Percentiles rank a stretch among this genome's conserved stretches.
These are phyloP conservation scores for Typhlomys cinereus DNA, from an alignment of 2,113 vertebrate species.

Conservation along the genomic window DNA sequence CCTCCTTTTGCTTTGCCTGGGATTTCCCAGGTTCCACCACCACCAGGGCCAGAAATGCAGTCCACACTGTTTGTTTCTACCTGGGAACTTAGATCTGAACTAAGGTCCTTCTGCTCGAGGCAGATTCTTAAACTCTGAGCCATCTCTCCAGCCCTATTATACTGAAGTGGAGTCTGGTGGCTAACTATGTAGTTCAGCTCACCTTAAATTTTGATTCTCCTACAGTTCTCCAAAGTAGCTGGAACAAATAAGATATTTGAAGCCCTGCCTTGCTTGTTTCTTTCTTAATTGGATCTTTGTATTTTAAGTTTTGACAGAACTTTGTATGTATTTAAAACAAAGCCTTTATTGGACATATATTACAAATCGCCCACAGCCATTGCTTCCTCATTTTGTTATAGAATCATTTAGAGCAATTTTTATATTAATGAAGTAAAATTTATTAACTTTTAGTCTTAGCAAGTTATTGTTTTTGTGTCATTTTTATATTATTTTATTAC, in stretches of 20 bases:
- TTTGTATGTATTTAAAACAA: constrained; percentile 30
- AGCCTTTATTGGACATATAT: neutral
- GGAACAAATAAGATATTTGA: neutral
- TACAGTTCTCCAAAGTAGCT: neutral
- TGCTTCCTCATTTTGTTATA: neutral
- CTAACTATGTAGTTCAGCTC: neutral
- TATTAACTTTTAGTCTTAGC: constrained; percentile 5
- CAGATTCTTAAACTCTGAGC: no score
- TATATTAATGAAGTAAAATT: neutral
- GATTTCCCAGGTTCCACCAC: no score
- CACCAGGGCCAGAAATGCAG: no score
- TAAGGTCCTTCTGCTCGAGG: no score
- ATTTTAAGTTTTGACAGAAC: neutral
- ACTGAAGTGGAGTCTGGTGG: neutral
- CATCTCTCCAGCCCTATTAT: no score
- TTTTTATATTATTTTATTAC: no score
- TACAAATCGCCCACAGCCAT: neutral
- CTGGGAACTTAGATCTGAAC: no score
- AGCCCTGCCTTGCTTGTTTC: neutral
- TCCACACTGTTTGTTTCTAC: no score
- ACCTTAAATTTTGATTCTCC: neutral
- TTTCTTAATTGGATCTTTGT: neutral
- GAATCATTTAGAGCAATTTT: neutral
- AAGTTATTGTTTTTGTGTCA: no score
- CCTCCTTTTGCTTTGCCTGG: no score